Evolutionary conservation across 2,888 invertebrate genomes (phyloP), one percentile per base, ranked within the genome.

Genomic region (Isotomurus palustris): DNA sequence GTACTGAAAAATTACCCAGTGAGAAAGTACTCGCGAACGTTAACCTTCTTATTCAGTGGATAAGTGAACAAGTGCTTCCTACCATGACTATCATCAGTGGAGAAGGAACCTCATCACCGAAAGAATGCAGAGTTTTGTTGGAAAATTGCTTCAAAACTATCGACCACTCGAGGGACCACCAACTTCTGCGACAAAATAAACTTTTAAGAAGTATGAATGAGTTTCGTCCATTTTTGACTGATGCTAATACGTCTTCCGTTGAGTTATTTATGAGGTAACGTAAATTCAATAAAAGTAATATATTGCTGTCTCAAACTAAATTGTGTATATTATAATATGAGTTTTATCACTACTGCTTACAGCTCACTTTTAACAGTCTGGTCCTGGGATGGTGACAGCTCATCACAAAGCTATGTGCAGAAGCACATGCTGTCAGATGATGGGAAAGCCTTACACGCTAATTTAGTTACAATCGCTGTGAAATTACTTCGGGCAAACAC

Each of bases 11-110:
- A 44, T 55, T 55, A 17, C 58, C 58, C 1, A 64, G 57, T 58
- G 70, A 70, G 59, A 62, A 59, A 53, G 36, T 69, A 21, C 59
- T 66, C 53, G 60, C 67, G n/a, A 62, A 66, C 40, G 54, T 67
- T 10, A 58, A 56, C 3, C 48, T 70, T 10, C 35, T 67, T 12
- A 55, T 70, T 27, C 60, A 63, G 27, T 68, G 68, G 64, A 60
- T 67, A n/a, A 58, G 56, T 25, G 66, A 66, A 56, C 43, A 61
- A 56, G 58, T 57, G 48, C 45, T 60, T 21, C 62, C 62, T 19
- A 43, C 54, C 24, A 36, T 65, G 41, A 45, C 53, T 52, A 53
- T 45, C 36, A 53, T 65, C 41, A 48, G 36, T 45, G n/a, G n/a
- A n/a, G n/a, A n/a, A n/a, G 53, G 38, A 27, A 53, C 45, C 14